Evolutionary conservation across 2,888 invertebrate species (phyloP).

Genomic region (Himalopsyche anomala): DNA sequence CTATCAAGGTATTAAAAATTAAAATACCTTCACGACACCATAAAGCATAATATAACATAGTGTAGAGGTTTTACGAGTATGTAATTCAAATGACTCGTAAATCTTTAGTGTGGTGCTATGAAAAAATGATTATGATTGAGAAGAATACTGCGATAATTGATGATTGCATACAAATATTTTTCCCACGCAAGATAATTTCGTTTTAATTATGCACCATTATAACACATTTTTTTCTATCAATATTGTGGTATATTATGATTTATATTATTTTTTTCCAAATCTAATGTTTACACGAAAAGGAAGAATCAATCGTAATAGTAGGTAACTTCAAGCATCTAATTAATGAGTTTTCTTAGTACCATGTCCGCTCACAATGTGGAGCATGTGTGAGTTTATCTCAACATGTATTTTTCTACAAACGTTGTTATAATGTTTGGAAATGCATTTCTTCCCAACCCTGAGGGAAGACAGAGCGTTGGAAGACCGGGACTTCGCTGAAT

Average conservation of each 20-base stretch:
- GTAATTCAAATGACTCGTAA: background rate
- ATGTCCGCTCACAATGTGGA: too few relatives aligned
- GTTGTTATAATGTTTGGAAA: too few relatives aligned
- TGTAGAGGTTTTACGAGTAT: constrained; percentile 9
- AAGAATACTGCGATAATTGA: background rate
- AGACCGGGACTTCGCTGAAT: too few relatives aligned
- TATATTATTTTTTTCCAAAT: too few relatives aligned
- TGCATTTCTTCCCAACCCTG: too few relatives aligned
- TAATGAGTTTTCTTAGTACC: too few relatives aligned
- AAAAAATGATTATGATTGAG: background rate
- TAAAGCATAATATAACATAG: background rate
- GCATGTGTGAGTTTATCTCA: too few relatives aligned
- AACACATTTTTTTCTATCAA: background rate
- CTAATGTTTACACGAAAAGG: too few relatives aligned
- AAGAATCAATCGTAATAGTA: too few relatives aligned
- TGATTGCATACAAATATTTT: background rate
- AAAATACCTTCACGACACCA: background rate
- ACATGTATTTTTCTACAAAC: too few relatives aligned
- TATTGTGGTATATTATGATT: background rate
- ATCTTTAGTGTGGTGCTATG: constrained; percentile 8
- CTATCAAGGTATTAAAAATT: background rate
- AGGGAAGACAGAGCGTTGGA: too few relatives aligned
- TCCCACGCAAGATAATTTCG: background rate
- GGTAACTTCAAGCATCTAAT: too few relatives aligned
- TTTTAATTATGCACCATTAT: background rate